phyloP scores from a whole-genome alignment of 2,888 invertebrate genomes.

The Pandemis cinnamomeana region DNA sequence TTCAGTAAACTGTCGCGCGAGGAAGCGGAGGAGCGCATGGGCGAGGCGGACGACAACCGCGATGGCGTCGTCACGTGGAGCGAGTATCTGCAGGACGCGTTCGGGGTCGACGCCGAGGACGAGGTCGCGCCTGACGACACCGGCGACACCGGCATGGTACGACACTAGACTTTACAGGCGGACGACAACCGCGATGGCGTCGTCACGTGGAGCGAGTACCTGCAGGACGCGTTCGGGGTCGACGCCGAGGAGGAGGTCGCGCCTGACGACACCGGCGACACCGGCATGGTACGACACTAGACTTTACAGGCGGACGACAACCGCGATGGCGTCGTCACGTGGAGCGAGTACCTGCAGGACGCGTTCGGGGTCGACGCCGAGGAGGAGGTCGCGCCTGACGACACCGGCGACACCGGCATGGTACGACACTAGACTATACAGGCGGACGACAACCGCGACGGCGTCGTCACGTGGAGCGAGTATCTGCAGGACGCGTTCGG shows the following conservation, averaged over 20 bases:
- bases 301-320: conserved; percentile 89
- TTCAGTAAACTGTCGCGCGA: conserved; percentile 92
- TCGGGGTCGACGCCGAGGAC: conserved; percentile 89
- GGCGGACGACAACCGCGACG: conserved; percentile 93
- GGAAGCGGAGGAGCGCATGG: conserved; percentile 93
- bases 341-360: conserved; percentile 96
- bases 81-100: conserved; percentile 95
- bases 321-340: conserved; percentile 91
- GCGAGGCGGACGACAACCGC: conserved; percentile 92
- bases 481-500: conserved; percentile 95
- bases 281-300: conserved; percentile 65
- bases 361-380: conserved; percentile 91
- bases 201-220: conserved; percentile 95
- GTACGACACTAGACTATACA: conserved; percentile 64
- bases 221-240: conserved; percentile 94
- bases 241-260: conserved; percentile 85
- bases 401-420: conserved; percentile 79
- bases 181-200: conserved; percentile 92
- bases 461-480: conserved; percentile 94
- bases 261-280: conserved; percentile 81
- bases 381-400: conserved; percentile 79
- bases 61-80: conserved; percentile 94
- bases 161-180: conserved; percentile 75
- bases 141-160: conserved; percentile 76
- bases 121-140: conserved; percentile 82